Base-by-base conservation (phyloP, 2,888 invertebrate genomes). In the Rhamnusium bicolor region DNA sequence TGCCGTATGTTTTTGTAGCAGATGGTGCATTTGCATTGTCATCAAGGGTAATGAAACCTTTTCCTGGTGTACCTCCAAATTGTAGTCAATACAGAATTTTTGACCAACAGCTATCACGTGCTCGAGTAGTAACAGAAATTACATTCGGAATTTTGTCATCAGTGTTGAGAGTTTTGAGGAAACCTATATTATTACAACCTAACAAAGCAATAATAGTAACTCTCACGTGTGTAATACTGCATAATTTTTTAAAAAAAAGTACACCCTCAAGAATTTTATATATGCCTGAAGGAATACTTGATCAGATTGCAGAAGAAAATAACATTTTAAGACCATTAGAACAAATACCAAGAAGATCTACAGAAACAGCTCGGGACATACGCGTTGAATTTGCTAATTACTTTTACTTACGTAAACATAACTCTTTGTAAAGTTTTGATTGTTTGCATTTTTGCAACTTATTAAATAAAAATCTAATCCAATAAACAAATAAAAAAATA, bases 141-240 rank as follows among this genome's bases (percentile, higher is more conserved):
- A 19, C n/a, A 18, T 58, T 58, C 16, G 58, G 58, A 21, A 58
- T 58, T 84, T 32, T 75, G 21, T 69, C 78, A 49, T 72, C 78
- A 10, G 69, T 76, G 12, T 81, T 82, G 68, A 69, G 79, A 76
- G 79, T 82, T 6, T 75, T 78, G 18, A 60, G 77, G 71, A 80
- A 75, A 75, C 80, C 29, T 24, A 58, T 58, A 19, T 21, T 58
- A 8, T 16, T 51, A 7, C 14, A 51, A 51, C 51, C 51, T 12
- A 18, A 51, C 2, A 51, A 51, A 16, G 51, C 51, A 16, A 16
- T 16, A 18, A 14, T 14, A 14, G 18, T 14, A 16, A 18, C 18
- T 51, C n/a, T n/a, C n/a, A n/a, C n/a, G n/a, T n/a, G n/a, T n/a
- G n/a, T n/a, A n/a, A n/a, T n/a, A n/a, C n/a, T 51, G 16, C 51